phyloP scores from a whole-genome alignment of 2,113 vertebrate species.

The Suricata suricatta region DNA sequence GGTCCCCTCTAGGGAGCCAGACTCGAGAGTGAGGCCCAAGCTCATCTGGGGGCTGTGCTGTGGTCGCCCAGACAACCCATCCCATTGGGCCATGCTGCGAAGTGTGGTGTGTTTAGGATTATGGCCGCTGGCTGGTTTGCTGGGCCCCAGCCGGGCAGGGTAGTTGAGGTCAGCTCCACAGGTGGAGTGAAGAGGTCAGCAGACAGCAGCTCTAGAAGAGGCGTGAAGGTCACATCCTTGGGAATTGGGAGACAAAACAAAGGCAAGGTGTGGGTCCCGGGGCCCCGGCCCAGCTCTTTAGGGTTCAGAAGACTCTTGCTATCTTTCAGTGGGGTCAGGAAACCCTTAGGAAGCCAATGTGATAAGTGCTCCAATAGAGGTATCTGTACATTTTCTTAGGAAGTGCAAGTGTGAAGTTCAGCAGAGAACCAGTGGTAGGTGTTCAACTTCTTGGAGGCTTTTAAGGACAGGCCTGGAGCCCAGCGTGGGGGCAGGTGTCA shows the following conservation, averaged over 20 bases:
- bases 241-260: neutral
- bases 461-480: neutral
- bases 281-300: neutral
- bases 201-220: neutral
- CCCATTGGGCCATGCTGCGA: neutral
- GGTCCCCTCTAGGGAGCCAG: neutral
- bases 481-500: no score
- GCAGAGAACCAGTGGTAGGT: neutral
- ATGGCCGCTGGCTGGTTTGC: neutral
- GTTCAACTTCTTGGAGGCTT: neutral
- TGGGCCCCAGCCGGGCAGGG: neutral
- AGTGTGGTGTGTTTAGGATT: neutral
- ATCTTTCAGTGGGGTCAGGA: neutral
- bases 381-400: neutral
- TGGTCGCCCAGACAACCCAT: neutral
- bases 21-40: neutral
- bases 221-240: neutral
- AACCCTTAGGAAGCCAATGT: neutral
- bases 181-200: neutral
- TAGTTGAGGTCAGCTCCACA: neutral
- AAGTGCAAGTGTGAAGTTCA: neutral
- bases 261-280: neutral
- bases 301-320: neutral
- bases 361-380: neutral
- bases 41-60: neutral